These are phyloP conservation scores for Melanotus villosus DNA, from an alignment of 2,888 invertebrate genomes.

Conservation along the genomic window DNA sequence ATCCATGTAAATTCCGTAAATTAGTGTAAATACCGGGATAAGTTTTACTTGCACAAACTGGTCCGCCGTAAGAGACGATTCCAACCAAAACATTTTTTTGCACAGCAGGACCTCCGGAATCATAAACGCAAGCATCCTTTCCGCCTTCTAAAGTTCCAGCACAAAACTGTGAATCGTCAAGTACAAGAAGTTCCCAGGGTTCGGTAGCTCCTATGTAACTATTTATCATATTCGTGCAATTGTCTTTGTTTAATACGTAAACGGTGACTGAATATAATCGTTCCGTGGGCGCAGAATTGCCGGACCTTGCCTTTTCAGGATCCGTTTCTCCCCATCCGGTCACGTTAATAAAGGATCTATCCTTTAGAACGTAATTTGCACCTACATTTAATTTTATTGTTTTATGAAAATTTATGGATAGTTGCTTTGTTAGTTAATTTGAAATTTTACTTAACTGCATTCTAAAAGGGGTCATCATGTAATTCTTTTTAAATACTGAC, in stretches of 20 bases:
- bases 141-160: not conserved
- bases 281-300: not conserved
- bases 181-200: not conserved
- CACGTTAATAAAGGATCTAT: not conserved
- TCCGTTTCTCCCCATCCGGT: constrained; percentile 1
- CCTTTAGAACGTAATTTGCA: not conserved
- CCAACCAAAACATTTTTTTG: constrained; percentile 15
- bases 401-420: not conserved
- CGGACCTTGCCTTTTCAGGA: not conserved
- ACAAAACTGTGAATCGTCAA: not conserved
- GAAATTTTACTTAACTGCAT: too few species aligned
- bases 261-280: not conserved
- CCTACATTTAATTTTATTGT: not conserved
- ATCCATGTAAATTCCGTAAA: not conserved
- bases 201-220: not conserved
- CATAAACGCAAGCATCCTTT: not conserved
- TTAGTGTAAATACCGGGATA: not conserved
- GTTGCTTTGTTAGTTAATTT: not conserved
- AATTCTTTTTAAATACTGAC: too few species aligned
- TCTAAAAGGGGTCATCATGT: too few species aligned
- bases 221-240: not conserved
- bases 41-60: not conserved
- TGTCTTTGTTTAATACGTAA: not conserved
- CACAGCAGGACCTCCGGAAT: constrained; percentile 3
- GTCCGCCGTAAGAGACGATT: not conserved